Base-by-base conservation (phyloP, 2,797 vertebrate genomes). In the Melanotaenia trifasciata region DNA sequence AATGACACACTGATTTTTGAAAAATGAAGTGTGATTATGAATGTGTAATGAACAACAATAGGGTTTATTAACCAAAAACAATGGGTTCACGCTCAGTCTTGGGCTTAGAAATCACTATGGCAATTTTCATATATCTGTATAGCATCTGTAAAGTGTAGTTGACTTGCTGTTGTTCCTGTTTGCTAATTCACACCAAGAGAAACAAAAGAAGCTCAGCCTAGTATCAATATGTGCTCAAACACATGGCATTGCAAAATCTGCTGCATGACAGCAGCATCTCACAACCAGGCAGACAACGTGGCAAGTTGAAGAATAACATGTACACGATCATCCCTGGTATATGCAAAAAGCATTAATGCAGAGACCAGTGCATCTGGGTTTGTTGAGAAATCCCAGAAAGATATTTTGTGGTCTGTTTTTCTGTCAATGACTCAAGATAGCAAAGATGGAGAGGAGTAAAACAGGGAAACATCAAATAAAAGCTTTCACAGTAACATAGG, bases 61-160 rank as follows among this genome's bases (percentile, higher is more conserved):
- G 43, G 10, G 26, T 66, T 56, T 65, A 59, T 78, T 72, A 83
- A 81, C 66, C 54, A 43, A 70, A 70, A 87, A 64, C 6, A 22
- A 78, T 45, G 38, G 40, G 57, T 74, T 70, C 47, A 79, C 74
- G 61, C 43, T 72, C 54, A 13, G 10, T 74, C 62, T 61, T 12
- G 2, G 35, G 35, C 35, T 36, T 9, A 40, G 38, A 43, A 43
- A 43, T 16, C 40, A 5, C 16, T 2, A 18, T 43, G 40, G 40
- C 40, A 6, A 43, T 16, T 43, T 43, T 43, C 5, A 43, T 1
- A 16, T 5, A 50, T 8, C n/a, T 10, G 47, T 50, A 10, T 5
- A 14, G 38, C 1, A 40, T 14, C 12, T 14, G 14, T 2, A 13
- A 12, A 5, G 5, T 16, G 16, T 18, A 43, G 14, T 18, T 36